A percentile compares a stretch with the other conserved stretches of the same genome.
Evolutionary conservation across 1,140 invertebrate species (phyloP).

Genomic region (Choristoneura fumiferana): DNA sequence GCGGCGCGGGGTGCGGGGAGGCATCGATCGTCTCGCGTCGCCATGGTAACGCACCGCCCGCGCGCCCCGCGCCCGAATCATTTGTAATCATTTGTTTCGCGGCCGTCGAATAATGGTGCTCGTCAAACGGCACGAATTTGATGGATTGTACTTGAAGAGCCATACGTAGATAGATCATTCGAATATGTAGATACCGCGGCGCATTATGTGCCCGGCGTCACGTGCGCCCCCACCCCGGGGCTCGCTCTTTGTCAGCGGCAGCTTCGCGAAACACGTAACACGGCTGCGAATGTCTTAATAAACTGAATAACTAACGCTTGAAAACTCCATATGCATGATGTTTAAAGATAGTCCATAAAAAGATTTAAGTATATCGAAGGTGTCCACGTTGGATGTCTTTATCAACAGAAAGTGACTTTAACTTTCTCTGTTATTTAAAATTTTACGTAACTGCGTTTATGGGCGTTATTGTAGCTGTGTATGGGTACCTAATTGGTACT

Average conservation of each 20-base stretch:
- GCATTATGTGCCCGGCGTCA: neutral
- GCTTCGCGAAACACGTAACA: neutral
- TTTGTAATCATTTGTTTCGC: constrained; percentile 77
- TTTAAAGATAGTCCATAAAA: too few relatives aligned
- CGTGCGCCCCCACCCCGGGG: neutral
- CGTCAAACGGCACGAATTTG: constrained; percentile 63
- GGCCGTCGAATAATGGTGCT: constrained; percentile 65
- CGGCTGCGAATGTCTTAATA: constrained; percentile 1
- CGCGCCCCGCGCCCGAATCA: constrained; percentile 57
- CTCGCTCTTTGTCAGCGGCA: neutral
- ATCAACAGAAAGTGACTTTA: too few relatives aligned
- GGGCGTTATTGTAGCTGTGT: too few relatives aligned
- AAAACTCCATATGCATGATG: too few relatives aligned
- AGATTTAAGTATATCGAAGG: too few relatives aligned
- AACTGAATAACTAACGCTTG: too few relatives aligned
- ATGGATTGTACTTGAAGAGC: constrained; percentile 42
- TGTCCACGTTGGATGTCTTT: too few relatives aligned
- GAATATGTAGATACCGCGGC: neutral
- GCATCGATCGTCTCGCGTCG: constrained; percentile 72
- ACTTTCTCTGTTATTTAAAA: too few relatives aligned
- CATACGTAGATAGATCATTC: neutral
- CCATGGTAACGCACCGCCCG: constrained; percentile 50
- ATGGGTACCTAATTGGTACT: too few relatives aligned
- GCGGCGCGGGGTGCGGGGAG: constrained; percentile 34
- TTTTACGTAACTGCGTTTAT: too few relatives aligned